A percentile compares a stretch with the other conserved stretches of the same genome.
phyloP scores from a whole-genome alignment of 1,140 invertebrate genomes.

The Pollicipes pollicipes region DNA sequence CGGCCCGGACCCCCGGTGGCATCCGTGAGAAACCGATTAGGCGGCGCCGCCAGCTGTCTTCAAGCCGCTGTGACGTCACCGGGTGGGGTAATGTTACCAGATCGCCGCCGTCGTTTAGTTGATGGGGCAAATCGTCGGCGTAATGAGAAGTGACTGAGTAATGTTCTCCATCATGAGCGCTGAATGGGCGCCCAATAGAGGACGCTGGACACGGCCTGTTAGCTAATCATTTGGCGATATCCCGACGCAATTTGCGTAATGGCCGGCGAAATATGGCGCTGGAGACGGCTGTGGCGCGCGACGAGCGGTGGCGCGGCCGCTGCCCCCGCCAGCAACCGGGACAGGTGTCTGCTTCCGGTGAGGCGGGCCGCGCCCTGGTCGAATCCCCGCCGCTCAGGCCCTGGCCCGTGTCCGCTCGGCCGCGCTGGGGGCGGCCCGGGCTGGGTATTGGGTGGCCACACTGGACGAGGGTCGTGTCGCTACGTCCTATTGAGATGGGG shows the following conservation, averaged over 20 bases:
- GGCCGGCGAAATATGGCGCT: neutral
- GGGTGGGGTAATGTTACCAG: neutral
- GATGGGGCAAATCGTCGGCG: neutral
- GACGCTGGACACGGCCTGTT: neutral
- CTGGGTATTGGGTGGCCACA: no score
- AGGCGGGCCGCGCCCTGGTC: no score
- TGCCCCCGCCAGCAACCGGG: no score
- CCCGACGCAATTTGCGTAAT: neutral
- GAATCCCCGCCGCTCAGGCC: no score
- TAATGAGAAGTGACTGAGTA: constrained; percentile 2
- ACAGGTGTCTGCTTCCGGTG: no score
- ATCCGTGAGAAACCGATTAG: neutral
- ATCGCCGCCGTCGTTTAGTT: neutral
- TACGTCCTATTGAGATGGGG: no score
- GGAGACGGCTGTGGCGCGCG: no score
- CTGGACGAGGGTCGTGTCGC: no score
- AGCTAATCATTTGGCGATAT: neutral
- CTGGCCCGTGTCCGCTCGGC: no score
- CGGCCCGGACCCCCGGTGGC: no score
- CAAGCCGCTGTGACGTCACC: neutral
- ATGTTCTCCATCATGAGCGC: neutral
- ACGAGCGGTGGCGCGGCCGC: no score
- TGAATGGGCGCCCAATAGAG: neutral
- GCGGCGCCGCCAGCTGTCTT: neutral
- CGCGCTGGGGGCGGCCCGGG: no score